A percentile compares a stretch with the other conserved stretches of the same genome.
These are phyloP conservation scores for Sebastes cheni DNA, from an alignment of 2,797 vertebrate species.

Conservation along the genomic window DNA sequence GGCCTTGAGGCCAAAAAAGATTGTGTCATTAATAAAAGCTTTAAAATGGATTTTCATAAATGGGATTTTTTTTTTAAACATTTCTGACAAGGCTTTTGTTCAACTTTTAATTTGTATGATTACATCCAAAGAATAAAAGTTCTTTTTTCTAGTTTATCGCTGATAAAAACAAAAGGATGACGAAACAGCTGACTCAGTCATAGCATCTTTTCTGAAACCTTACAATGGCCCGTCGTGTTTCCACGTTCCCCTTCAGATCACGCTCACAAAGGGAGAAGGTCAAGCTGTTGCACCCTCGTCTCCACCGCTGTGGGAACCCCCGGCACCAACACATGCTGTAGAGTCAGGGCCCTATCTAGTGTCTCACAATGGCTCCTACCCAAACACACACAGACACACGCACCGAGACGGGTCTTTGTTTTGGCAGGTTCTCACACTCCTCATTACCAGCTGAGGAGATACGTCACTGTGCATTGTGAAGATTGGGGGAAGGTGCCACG, in stretches of 20 bases:
- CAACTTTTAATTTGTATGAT: not conserved
- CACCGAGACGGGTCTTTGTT: conserved; percentile 73
- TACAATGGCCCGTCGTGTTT: conserved; percentile 31
- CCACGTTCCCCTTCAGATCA: conserved; percentile 28
- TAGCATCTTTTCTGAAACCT: conserved; percentile 27
- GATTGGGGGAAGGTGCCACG: conserved; percentile 30
- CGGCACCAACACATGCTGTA: conserved; percentile 57
- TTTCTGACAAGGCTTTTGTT: not conserved
- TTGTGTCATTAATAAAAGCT: not conserved
- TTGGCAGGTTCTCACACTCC: conserved; percentile 67
- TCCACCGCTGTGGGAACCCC: conserved; percentile 61
- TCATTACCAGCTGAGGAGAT: conserved; percentile 48
- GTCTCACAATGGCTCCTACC: conserved; percentile 52
- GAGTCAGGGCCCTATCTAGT: conserved; percentile 31
- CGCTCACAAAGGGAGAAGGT: conserved; percentile 60
- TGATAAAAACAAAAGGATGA: conserved; percentile 9
- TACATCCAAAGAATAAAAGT: not conserved
- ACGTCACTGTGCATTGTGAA: conserved; percentile 52
- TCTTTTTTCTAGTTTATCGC: not conserved
- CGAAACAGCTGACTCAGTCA: conserved; percentile 43
- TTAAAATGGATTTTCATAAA: conserved; percentile 3
- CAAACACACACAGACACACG: conserved; percentile 47
- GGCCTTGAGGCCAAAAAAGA: not conserved
- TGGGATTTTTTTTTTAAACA: not conserved
- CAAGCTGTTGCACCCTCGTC: conserved; percentile 49